A percentile compares a stretch with the other conserved stretches of the same genome.
Evolutionary conservation across 2,888 invertebrate genomes (phyloP).

Genomic region (Eristalis tenax): DNA sequence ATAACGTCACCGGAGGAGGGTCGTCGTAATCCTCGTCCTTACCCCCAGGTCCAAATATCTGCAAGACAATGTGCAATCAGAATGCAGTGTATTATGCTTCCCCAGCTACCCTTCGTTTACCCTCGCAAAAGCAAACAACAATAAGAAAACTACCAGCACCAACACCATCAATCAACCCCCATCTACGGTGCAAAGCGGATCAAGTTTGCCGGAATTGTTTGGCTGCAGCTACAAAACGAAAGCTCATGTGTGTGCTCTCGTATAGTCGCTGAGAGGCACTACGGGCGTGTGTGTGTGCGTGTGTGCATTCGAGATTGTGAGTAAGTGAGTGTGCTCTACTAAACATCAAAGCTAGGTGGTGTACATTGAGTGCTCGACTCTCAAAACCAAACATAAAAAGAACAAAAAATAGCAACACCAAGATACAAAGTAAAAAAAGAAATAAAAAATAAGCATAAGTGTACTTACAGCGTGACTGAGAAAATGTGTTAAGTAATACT

Average conservation of each 20-base stretch:
- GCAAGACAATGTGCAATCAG: constrained; percentile 71
- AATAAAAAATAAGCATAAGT: constrained; percentile 62
- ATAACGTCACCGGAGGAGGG: constrained; percentile 82
- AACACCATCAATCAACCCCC: constrained; percentile 60
- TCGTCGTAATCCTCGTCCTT: constrained; percentile 82
- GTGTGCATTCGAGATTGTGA: constrained; percentile 20
- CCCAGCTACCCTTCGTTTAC: constrained; percentile 49
- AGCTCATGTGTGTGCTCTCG: constrained; percentile 52
- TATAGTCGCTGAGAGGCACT: constrained; percentile 33
- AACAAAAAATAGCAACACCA: constrained; percentile 71
- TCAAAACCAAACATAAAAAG: constrained; percentile 70
- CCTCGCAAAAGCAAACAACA: constrained; percentile 66
- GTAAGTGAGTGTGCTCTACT: constrained; percentile 64
- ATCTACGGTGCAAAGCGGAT: constrained; percentile 62
- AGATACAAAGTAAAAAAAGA: constrained; percentile 53
- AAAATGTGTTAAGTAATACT: constrained; percentile 74
- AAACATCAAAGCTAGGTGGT: constrained; percentile 69
- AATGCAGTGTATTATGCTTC: constrained; percentile 49
- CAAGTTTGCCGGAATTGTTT: constrained; percentile 66
- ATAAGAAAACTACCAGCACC: constrained; percentile 61
- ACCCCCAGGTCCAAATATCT: constrained; percentile 81
- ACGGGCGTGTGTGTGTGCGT: constrained; percentile 8
- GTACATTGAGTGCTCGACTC: constrained; percentile 64
- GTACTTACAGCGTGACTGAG: constrained; percentile 73
- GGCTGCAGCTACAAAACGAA: constrained; percentile 65